Evolutionary conservation across 2,888 invertebrate species (phyloP), one percentile per base, ranked within the genome.

Genomic region (Agonopterix arenella): DNA sequence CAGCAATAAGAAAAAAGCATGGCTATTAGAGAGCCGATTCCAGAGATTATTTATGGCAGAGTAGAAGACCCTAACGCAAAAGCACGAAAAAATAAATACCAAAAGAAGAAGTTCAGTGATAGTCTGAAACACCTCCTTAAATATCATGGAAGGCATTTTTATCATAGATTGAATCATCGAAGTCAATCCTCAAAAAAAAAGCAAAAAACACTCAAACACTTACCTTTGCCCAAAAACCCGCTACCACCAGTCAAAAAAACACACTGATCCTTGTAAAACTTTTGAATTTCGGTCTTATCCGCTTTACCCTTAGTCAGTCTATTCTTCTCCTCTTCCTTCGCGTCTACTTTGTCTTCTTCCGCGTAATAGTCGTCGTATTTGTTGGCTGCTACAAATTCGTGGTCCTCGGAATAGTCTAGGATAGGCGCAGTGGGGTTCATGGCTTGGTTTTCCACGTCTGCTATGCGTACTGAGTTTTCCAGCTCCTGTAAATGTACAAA

Each of bases 341-440:
- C 86, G 46, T 89, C 89, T 0, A 75, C 66, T 16, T 83, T 73
- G 53, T 85, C 85, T 49, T 83, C 85, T n/a, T 84, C 80, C 0
- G 81, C 77, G 60, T 91, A 91, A 57, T 88, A 90, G 9, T 86
- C 77, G 56, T 80, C 80, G 43, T 90, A 64, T 57, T 85, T 73
- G 54, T 78, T 76, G 41, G 88, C 84, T 0, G 91, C 90, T 0
- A 84, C 78, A 66, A 91, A 91, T 57, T 86, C 84, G 55, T 89
- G 85, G 68, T 91, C 90, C 58, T 91, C 91, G 0, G 90, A 82
- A 59, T 69, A 90, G 65, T 91, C 90, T 44, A 85, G 56, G 36
- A 85, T 79, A 0, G 76, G 73, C 0, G 86, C 86, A 1, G 80
- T 78, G 0, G 88, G 83, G 48, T 78, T 85, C 85, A 89, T 84